Conservation (phyloP, 2,113 vertebrate species). For the Chaetorhynchus papuensis region DNA sequence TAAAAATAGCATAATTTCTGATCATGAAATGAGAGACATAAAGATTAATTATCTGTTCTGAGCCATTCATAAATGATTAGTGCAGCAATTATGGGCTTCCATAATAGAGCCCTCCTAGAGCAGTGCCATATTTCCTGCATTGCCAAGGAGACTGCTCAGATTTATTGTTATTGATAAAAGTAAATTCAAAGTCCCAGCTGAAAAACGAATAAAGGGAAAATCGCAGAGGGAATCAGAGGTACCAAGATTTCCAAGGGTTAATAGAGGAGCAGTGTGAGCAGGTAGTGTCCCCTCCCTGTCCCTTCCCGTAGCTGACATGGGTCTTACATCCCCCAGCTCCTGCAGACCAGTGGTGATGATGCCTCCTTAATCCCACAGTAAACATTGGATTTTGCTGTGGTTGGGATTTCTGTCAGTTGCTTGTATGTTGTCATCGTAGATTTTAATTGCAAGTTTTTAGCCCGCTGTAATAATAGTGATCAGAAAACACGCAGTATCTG, state of each 20-base stretch:
- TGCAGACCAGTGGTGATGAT: background rate
- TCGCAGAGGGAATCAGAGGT: background rate
- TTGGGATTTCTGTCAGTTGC: background rate
- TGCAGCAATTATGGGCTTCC: slow-evolving; percentile 17
- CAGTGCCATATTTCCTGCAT: slow-evolving; percentile 18
- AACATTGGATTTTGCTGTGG: background rate
- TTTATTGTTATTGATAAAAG: slow-evolving; percentile 39
- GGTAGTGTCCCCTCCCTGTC: background rate
- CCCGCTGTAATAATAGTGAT: background rate
- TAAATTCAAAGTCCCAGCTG: slow-evolving; percentile 21
- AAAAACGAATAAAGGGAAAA: background rate
- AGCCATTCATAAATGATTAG: slow-evolving; percentile 53
- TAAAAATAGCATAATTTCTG: slow-evolving; percentile 58
- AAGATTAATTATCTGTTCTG: slow-evolving; percentile 56
- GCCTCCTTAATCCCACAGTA: background rate
- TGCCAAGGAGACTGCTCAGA: slow-evolving; percentile 12
- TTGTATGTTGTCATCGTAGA: background rate
- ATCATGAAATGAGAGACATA: slow-evolving; percentile 53
- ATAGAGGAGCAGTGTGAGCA: background rate
- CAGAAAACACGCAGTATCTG: background rate
- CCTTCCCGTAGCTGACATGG: background rate
- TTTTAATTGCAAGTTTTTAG: slow-evolving; percentile 13
- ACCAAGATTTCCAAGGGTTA: background rate
- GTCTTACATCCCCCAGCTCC: background rate
- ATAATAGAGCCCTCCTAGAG: slow-evolving; percentile 27